Percentiles rank a stretch among this genome's conserved stretches.
These are phyloP conservation scores for Pegoplata infirma DNA, from an alignment of 2,888 invertebrate species.

Conservation along the genomic window DNA sequence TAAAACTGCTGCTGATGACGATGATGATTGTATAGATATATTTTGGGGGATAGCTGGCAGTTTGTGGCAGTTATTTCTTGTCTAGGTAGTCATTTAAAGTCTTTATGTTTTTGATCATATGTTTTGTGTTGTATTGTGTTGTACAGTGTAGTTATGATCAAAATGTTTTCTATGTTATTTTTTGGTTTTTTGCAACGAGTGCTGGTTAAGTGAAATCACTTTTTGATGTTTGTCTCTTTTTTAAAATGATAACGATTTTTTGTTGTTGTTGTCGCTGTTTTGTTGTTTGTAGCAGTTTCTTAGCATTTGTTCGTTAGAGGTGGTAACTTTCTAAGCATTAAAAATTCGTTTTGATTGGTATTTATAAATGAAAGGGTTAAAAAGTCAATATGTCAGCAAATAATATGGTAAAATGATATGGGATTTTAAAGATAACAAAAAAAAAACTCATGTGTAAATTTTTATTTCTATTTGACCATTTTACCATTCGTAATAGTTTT, in stretches of 20 bases:
- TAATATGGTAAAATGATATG: conserved; percentile 45
- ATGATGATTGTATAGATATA: conserved; percentile 44
- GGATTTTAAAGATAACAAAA: too few relatives aligned
- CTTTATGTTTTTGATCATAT: conserved; percentile 58
- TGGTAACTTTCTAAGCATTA: conserved; percentile 60
- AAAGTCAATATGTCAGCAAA: conserved; percentile 55
- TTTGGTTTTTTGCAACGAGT: conserved; percentile 49
- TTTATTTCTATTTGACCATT: too few relatives aligned
- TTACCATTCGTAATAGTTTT: too few relatives aligned
- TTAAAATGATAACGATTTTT: conserved; percentile 51
- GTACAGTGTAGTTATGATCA: conserved; percentile 25
- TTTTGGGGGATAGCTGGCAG: conserved; percentile 23
- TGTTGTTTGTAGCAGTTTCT: too few relatives aligned
- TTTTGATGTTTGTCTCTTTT: conserved; percentile 54
- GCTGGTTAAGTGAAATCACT: conserved; percentile 60
- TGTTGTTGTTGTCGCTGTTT: neutral
- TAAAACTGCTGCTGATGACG: conserved; percentile 42
- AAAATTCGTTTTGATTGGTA: conserved; percentile 57
- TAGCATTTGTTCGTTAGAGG: conserved; percentile 49
- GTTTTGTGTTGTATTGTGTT: conserved; percentile 38
- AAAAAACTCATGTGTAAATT: too few relatives aligned
- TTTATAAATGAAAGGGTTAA: conserved; percentile 56
- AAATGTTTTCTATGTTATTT: conserved; percentile 41
- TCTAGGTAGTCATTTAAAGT: conserved; percentile 58
- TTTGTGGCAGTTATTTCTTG: conserved; percentile 53